Percentiles rank a stretch among this genome's conserved stretches.
These are phyloP conservation scores for Aphelocoma coerulescens DNA, from an alignment of 2,113 vertebrate genomes.

Conservation along the genomic window DNA sequence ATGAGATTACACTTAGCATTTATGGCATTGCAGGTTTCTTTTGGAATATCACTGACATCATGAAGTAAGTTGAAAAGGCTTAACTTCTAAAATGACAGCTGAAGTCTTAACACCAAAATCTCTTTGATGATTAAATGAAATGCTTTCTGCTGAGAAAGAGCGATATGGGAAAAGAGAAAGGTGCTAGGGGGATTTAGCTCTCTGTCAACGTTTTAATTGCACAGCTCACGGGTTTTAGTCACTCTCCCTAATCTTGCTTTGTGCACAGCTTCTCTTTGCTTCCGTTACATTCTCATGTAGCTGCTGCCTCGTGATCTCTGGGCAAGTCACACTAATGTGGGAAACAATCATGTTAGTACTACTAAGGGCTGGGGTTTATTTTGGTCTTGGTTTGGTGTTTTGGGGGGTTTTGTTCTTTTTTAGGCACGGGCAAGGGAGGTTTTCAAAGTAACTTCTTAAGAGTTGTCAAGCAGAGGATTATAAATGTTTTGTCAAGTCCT, in stretches of 20 bases:
- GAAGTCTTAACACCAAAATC: not conserved
- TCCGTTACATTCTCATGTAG: not conserved
- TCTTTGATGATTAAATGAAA: not conserved
- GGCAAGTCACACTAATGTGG: not conserved
- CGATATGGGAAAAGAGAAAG: slow-evolving; percentile 37
- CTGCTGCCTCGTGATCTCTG: not conserved
- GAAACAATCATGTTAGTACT: not conserved
- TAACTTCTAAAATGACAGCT: not conserved
- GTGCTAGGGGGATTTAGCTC: not conserved
- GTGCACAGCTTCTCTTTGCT: not conserved
- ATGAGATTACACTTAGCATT: not conserved
- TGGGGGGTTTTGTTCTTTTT: accelerated
- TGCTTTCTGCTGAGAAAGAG: not conserved
- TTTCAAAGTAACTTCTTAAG: not conserved
- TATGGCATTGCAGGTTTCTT: not conserved
- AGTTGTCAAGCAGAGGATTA: not conserved
- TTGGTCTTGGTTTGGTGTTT: not conserved
- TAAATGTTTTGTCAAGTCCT: not conserved
- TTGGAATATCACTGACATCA: not conserved
- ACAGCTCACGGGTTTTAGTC: not conserved
- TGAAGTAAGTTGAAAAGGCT: not conserved
- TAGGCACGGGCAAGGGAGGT: not conserved
- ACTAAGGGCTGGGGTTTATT: not conserved
- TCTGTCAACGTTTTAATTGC: slow-evolving; percentile 6
- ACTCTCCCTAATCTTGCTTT: not conserved